A percentile compares a stretch with the other conserved stretches of the same genome.
phyloP scores from a whole-genome alignment of 1,140 invertebrate genomes.

The Vanessa atalanta region DNA sequence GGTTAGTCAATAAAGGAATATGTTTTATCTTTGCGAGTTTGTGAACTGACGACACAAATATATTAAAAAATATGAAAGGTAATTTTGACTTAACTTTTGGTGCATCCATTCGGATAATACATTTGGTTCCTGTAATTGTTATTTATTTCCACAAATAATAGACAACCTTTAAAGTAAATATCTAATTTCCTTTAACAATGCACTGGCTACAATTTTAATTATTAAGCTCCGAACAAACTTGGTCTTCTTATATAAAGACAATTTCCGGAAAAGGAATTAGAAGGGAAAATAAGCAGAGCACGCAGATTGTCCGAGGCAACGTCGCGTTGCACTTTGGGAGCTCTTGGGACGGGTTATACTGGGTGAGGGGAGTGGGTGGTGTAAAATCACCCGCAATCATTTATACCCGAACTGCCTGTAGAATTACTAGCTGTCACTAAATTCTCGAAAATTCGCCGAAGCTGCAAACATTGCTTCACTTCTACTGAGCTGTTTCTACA shows the following conservation, averaged over 20 bases:
- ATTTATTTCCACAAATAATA: too few relatives aligned
- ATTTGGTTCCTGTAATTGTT: too few relatives aligned
- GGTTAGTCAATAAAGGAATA: too few relatives aligned
- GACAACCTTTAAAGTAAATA: background rate
- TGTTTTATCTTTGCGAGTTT: too few relatives aligned
- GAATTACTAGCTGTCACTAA: slow-evolving; percentile 76
- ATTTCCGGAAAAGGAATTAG: slow-evolving; percentile 77
- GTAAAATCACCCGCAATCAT: slow-evolving; percentile 80
- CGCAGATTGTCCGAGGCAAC: slow-evolving; percentile 78
- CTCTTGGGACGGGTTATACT: slow-evolving; percentile 57
- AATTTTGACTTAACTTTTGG: too few relatives aligned
- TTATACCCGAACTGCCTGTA: slow-evolving; percentile 79
- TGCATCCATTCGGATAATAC: too few relatives aligned
- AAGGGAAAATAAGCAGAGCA: slow-evolving; percentile 79
- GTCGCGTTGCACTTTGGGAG: slow-evolving; percentile 73
- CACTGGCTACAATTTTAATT: slow-evolving; percentile 10
- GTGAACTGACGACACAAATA: too few relatives aligned
- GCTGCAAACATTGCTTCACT: slow-evolving; percentile 32
- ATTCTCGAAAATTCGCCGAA: slow-evolving; percentile 48
- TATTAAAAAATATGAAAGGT: too few relatives aligned
- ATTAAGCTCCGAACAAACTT: slow-evolving; percentile 16
- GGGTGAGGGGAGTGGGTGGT: slow-evolving; percentile 59
- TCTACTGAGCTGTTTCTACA: slow-evolving; percentile 10
- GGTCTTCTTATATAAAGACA: slow-evolving; percentile 72
- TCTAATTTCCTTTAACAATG: slow-evolving; percentile 1